Evolutionary conservation across 53 echinoderm and acorn worm species (phyloP).

Genomic region (Apostichopus leukothele): DNA sequence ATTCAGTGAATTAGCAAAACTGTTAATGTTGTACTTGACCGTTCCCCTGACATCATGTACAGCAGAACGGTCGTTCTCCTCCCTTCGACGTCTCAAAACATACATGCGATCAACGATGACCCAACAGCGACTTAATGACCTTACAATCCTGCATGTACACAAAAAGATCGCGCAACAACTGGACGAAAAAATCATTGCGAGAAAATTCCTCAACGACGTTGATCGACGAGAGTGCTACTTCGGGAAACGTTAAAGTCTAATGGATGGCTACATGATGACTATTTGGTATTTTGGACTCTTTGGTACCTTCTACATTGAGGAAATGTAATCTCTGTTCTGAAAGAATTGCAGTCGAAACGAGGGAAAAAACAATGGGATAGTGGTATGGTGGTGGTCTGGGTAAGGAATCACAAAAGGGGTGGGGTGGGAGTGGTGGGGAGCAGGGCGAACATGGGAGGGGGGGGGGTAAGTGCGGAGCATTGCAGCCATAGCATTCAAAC

Average conservation of each 20-base stretch:
- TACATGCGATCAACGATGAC: conserved; percentile 51
- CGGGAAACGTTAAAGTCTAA: no score
- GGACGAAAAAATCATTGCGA: no score
- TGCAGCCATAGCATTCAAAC: no score
- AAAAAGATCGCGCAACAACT: neutral
- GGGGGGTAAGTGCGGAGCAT: no score
- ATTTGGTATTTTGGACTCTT: neutral
- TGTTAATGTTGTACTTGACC: conserved; percentile 32
- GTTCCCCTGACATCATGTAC: conserved; percentile 45
- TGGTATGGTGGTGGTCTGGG: no score
- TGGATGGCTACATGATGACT: neutral
- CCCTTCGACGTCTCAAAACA: conserved; percentile 35
- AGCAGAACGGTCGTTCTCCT: conserved; percentile 45
- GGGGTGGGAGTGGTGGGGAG: no score
- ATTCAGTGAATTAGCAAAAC: conserved; percentile 18
- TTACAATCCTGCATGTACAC: conserved; percentile 39
- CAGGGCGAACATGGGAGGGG: conserved; percentile 3
- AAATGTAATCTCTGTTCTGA: neutral
- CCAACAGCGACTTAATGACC: conserved; percentile 47
- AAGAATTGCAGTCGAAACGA: neutral
- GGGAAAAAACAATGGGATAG: neutral
- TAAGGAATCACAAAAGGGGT: no score
- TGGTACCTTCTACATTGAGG: neutral
- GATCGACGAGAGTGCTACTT: no score
- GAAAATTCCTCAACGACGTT: no score